Conservation (phyloP, 2,113 vertebrate species). For the Cochlearius cochlearius region DNA sequence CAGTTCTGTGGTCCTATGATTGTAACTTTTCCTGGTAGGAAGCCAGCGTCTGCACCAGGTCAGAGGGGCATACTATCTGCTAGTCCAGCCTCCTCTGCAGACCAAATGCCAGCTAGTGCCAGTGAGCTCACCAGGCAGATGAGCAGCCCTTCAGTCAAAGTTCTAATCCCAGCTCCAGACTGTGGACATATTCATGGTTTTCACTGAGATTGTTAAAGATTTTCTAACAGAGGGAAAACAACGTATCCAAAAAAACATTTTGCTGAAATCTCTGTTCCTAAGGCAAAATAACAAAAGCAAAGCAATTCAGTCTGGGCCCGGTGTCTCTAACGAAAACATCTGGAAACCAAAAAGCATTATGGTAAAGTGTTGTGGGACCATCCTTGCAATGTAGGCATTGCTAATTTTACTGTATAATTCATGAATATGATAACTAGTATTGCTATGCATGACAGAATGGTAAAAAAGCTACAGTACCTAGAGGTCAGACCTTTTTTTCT, state of each 20-base stretch:
- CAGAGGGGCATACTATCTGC: fast-evolving
- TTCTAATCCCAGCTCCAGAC: not conserved
- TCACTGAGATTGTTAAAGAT: not conserved
- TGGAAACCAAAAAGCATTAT: not conserved
- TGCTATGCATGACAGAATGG: not conserved
- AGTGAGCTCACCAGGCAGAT: not conserved
- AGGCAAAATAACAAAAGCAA: not conserved
- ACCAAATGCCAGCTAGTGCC: not conserved
- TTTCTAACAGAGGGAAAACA: not conserved
- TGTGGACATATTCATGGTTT: not conserved
- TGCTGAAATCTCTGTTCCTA: not conserved
- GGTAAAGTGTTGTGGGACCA: not conserved
- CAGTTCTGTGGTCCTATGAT: not conserved
- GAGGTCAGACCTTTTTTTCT: not conserved
- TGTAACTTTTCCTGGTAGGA: not conserved
- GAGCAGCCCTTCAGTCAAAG: not conserved
- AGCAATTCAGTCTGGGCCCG: not conserved
- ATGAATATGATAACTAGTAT: not conserved
- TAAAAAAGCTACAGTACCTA: not conserved
- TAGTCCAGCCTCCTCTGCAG: not conserved
- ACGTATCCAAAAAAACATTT: not conserved
- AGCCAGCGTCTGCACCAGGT: not conserved
- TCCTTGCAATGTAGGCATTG: not conserved
- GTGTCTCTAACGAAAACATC: not conserved
- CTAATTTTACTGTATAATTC: not conserved